These are phyloP conservation scores for Troides oblongomaculatus DNA, from an alignment of 2,888 invertebrate genomes.

Conservation along the genomic window DNA sequence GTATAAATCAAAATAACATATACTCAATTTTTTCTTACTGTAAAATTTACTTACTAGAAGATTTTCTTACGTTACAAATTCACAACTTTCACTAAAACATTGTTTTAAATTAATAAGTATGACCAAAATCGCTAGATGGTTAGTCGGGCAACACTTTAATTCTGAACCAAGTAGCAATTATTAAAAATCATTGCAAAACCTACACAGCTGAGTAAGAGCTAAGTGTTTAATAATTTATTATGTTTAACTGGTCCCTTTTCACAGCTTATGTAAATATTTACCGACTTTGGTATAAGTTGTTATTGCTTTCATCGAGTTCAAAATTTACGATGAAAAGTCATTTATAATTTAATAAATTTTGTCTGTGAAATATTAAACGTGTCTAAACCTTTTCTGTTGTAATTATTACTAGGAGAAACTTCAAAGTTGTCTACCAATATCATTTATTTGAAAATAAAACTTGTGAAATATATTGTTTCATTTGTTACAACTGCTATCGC, in stretches of 20 bases:
- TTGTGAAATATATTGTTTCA: neutral
- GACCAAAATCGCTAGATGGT: too few species aligned
- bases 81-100: too few species aligned
- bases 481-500: neutral
- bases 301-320: constrained; percentile 13
- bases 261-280: constrained; percentile 23
- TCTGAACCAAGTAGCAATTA: neutral
- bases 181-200: neutral
- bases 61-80: too few species aligned
- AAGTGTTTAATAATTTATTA: constrained; percentile 15
- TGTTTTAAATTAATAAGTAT: too few species aligned
- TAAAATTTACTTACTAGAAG: too few species aligned
- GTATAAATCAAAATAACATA: neutral
- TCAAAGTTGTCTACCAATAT: neutral
- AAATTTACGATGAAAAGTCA: constrained; percentile 14
- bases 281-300: constrained; percentile 20
- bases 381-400: neutral
- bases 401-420: neutral
- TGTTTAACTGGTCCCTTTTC: constrained; percentile 18
- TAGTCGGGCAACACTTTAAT: too few species aligned
- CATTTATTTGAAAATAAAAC: neutral
- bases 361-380: constrained; percentile 1
- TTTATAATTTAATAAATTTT: constrained; percentile 17
- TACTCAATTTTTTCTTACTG: neutral
- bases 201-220: neutral